Percentiles rank a stretch among this genome's conserved stretches.
phyloP scores from a whole-genome alignment of 2,888 invertebrate species.

The Xylota sylvarum region DNA sequence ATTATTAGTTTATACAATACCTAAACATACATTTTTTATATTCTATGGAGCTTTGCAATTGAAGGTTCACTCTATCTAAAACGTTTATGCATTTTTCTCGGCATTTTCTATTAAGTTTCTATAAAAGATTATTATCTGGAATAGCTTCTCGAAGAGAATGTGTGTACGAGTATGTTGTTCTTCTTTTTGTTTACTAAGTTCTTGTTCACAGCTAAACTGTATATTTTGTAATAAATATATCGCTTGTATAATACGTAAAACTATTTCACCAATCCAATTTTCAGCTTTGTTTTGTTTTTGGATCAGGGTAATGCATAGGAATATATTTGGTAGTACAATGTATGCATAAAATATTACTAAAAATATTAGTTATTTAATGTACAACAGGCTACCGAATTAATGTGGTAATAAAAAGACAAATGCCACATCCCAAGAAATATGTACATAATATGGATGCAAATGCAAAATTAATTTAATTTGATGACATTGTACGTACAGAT shows the following conservation, averaged over 20 bases:
- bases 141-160: constrained; percentile 50
- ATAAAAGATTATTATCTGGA: constrained; percentile 34
- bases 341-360: background rate
- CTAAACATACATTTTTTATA: constrained; percentile 21
- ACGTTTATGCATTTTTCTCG: constrained; percentile 51
- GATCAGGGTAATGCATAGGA: constrained; percentile 47
- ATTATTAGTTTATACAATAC: constrained; percentile 29
- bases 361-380: too few species aligned
- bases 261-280: constrained; percentile 26
- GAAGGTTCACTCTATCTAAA: constrained; percentile 28
- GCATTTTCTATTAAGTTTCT: constrained; percentile 44
- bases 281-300: constrained; percentile 50
- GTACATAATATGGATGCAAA: too few species aligned
- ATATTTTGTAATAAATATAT: constrained; percentile 31
- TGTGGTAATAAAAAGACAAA: background rate
- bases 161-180: constrained; percentile 30
- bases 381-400: background rate
- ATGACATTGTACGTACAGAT: background rate
- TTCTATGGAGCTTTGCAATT: constrained; percentile 45
- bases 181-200: constrained; percentile 25
- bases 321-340: constrained; percentile 19
- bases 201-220: constrained; percentile 50
- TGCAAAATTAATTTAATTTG: background rate
- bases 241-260: constrained; percentile 42
- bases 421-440: too few species aligned